These are phyloP conservation scores for Cyprinodon variegatus DNA, from an alignment of 2,113 vertebrate species.

Conservation along the genomic window DNA sequence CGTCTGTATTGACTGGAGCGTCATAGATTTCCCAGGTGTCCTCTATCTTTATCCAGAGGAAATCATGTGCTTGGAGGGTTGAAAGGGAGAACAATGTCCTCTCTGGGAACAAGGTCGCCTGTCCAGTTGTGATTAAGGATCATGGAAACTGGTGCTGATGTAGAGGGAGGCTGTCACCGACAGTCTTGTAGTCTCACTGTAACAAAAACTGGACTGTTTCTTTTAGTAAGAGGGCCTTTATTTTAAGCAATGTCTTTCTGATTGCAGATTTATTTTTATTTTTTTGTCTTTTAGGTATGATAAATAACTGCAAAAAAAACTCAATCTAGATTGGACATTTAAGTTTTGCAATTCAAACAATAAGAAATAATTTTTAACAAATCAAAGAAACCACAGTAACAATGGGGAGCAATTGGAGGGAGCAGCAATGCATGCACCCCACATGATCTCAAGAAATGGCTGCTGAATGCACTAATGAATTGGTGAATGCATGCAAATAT, in stretches of 20 bases:
- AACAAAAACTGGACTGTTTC: neutral
- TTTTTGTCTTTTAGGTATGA: neutral
- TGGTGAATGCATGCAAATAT: too few species aligned
- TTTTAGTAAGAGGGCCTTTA: neutral
- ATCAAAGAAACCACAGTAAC: too few species aligned
- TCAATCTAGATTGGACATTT: neutral
- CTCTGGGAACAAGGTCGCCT: constrained; percentile 27
- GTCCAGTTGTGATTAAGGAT: constrained; percentile 38
- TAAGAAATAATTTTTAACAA: too few species aligned
- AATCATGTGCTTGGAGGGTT: too few species aligned
- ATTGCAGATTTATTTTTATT: neutral
- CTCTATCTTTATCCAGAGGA: constrained; percentile 16
- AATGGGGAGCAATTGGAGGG: too few species aligned
- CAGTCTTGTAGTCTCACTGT: neutral
- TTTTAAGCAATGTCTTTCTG: neutral
- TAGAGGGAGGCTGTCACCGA: constrained; percentile 5
- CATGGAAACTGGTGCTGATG: constrained; percentile 29
- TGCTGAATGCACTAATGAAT: too few species aligned
- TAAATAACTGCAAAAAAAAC: neutral
- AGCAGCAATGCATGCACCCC: too few species aligned
- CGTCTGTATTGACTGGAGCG: neutral
- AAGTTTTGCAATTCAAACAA: too few species aligned
- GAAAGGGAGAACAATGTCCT: constrained; percentile 29
- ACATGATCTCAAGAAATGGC: too few species aligned
- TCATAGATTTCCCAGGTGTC: constrained; percentile 10